Evolutionary conservation across 2,888 invertebrate species (phyloP), one percentile per base, ranked within the genome.

Genomic region (Tricholauxania praeusta): DNA sequence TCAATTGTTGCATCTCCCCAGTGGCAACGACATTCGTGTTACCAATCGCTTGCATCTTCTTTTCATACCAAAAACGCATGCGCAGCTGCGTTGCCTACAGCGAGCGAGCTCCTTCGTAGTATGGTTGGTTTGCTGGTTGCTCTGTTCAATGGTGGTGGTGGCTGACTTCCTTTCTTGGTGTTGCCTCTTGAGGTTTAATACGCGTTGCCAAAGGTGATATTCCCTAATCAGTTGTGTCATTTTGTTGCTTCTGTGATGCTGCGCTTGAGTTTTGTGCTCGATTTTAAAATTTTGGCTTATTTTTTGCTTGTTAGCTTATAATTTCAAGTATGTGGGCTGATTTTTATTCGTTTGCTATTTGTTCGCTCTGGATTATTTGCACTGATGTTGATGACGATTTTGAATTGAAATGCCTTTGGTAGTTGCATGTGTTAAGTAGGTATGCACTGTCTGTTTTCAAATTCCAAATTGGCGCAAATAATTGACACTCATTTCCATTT

Each of bases 221-320:
- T 83, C 81, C 82, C 82, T 85, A 85, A 85, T 85, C 85, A 81
- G 84, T 84, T 84, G 84, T 85, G 85, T 85, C 84, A 85, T 82
- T 82, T 83, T 78, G 78, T 81, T 78, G 82, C 82, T 81, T 81
- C 80, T 82, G 83, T 81, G 80, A 39, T 39, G 80, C 81, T 82
- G 76, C 66, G 70, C 52, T 28, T 57, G 51, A 57, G 59, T 73
- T 73, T 70, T 59, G 53, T 39, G 19, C 15, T 39, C 55, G 59
- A 64, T 69, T 57, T 63, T 64, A 8, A 10, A 39, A 39, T 39
- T 39, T 39, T 39, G 39, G 74, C 73, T 69, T 74, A 75, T 80
- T 82, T 81, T 80, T 81, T 81, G 81, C 82, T 81, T 81, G 81
- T 81, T 81, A 81, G 78, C 75, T 65, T 72, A 59, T 76, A 76